A percentile compares a stretch with the other conserved stretches of the same genome.
Conservation (phyloP, 2,888 invertebrate genomes). For the Artemia sp. region DNA sequence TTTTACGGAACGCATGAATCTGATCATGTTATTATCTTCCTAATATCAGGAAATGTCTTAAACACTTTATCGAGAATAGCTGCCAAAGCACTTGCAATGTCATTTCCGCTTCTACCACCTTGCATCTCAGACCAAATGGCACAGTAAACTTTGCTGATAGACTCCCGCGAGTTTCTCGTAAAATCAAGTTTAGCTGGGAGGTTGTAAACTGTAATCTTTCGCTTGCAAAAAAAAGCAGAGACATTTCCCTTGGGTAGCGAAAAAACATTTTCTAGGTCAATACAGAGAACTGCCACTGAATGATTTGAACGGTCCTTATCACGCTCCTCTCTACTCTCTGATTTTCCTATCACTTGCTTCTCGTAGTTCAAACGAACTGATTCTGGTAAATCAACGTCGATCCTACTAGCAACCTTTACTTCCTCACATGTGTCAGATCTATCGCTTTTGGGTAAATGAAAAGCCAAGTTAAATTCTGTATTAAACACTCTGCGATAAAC, state of each 20-base stretch:
- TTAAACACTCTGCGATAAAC: no score
- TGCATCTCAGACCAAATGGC: constrained; percentile 2
- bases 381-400: neutral
- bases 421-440: neutral
- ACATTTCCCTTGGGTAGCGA: constrained; percentile 7
- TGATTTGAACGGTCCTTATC: constrained; percentile 8
- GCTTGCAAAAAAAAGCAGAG: neutral
- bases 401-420: neutral
- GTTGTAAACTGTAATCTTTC: neutral
- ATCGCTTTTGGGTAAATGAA: no score
- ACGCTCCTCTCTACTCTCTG: constrained; percentile 9
- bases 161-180: neutral
- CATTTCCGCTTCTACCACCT: constrained; percentile 7
- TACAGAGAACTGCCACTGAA: constrained; percentile 1
- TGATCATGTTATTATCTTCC: neutral
- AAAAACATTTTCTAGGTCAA: neutral
- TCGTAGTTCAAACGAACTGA: neutral
- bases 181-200: neutral
- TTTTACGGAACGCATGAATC: constrained; percentile 1
- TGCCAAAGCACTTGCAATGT: neutral
- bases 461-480: no score
- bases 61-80: constrained; percentile 2
- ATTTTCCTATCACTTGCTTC: neutral
- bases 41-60: constrained; percentile 1
- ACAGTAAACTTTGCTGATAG: neutral